phyloP scores from a whole-genome alignment of 2,113 vertebrate genomes.

The Thunnus maccoyii region DNA sequence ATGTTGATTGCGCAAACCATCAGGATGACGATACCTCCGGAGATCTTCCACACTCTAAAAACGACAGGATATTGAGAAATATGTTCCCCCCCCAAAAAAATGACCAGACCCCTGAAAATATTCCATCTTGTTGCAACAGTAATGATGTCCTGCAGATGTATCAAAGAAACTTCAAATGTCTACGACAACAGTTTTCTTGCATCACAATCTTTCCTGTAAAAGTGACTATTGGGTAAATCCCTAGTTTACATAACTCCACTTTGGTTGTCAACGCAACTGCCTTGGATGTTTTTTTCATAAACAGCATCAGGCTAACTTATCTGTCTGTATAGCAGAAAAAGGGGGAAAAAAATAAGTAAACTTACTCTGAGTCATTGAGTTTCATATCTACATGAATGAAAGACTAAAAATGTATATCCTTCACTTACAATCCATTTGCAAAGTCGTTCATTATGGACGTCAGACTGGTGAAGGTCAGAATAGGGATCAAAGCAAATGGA shows the following conservation, averaged over 20 bases:
- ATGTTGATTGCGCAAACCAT: constrained; percentile 94
- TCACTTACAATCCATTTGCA: constrained; percentile 93
- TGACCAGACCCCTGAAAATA: not conserved
- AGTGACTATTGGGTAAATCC: not conserved
- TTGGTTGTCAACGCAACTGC: not conserved
- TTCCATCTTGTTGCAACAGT: not conserved
- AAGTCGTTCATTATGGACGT: constrained; percentile 94
- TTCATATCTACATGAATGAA: not conserved
- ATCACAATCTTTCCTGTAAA: not conserved
- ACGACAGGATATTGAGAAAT: constrained; percentile 19
- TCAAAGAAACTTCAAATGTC: not conserved
- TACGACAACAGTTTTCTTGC: not conserved
- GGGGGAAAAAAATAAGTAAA: no score
- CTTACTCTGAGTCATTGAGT: not conserved
- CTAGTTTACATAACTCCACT: not conserved
- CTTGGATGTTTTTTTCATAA: not conserved
- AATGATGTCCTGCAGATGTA: not conserved
- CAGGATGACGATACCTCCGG: constrained; percentile 88
- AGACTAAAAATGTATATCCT: not conserved
- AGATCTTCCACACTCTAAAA: constrained; percentile 90
- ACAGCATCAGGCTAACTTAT: not conserved
- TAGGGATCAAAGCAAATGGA: constrained; percentile 96
- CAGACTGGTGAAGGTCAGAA: constrained; percentile 95
- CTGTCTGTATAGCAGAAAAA: not conserved
- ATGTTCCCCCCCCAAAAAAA: not conserved